Conservation (phyloP, 2,113 vertebrate species). For the Propithecus coquereli region DNA sequence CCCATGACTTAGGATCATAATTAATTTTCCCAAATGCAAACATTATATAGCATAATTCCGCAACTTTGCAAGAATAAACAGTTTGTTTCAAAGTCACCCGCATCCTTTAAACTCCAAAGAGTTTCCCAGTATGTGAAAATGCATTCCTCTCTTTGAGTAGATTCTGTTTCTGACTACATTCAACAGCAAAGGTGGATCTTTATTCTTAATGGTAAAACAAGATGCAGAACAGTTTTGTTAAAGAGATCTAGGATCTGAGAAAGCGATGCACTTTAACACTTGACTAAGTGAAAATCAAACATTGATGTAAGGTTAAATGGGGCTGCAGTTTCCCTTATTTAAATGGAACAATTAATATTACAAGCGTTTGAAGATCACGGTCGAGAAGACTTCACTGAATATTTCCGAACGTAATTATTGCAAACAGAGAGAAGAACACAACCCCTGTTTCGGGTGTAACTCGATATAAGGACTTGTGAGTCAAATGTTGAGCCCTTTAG, state of each 20-base stretch:
- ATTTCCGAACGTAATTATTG: background rate
- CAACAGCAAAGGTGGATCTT: background rate
- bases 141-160: background rate
- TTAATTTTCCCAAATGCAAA: conserved; percentile 11
- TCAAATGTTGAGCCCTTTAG: conserved; percentile 27
- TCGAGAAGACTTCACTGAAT: background rate
- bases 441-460: conserved; percentile 12
- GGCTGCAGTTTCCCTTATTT: background rate
- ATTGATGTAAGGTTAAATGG: background rate
- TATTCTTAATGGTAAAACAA: background rate
- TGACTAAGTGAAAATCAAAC: background rate
- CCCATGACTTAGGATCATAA: background rate
- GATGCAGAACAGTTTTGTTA: background rate
- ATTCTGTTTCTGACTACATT: conserved; percentile 26
- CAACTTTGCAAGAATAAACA: conserved; percentile 28
- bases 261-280: background rate
- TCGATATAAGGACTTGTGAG: conserved; percentile 27
- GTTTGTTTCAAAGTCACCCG: conserved; percentile 34
- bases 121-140: background rate
- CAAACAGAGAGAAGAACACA: conserved; percentile 17
- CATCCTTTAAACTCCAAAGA: conserved; percentile 21
- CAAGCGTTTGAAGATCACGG: background rate
- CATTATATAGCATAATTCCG: conserved; percentile 12
- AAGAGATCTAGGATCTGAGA: background rate
- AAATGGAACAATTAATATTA: conserved; percentile 5